Conservation (phyloP, 2,113 vertebrate species). For the Cyanocitta stelleri region DNA sequence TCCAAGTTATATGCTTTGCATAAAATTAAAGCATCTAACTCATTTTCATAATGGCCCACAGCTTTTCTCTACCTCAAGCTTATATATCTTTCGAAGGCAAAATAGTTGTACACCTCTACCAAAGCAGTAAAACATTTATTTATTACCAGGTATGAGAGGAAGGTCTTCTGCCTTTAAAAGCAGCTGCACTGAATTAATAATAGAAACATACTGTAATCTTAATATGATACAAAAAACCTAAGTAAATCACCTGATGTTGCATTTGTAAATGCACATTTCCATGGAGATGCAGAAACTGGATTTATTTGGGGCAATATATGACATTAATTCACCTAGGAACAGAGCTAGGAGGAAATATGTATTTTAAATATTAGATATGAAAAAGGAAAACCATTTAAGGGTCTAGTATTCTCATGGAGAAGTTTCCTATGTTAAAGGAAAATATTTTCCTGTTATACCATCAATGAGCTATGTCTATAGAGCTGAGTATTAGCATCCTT, state of each 20-base stretch:
- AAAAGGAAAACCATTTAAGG: background rate
- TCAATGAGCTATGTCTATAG: background rate
- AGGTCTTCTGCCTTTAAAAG: background rate
- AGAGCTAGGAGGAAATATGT: background rate
- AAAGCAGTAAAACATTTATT: background rate
- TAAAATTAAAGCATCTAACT: conserved; percentile 24
- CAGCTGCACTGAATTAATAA: background rate
- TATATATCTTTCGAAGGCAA: background rate
- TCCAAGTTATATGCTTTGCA: background rate
- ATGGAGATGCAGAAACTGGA: background rate
- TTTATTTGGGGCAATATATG: background rate
- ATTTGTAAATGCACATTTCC: background rate
- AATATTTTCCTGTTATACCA: background rate
- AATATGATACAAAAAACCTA: background rate
- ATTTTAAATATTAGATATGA: background rate
- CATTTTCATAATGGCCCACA: background rate
- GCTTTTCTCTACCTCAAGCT: background rate
- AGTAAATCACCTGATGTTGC: background rate
- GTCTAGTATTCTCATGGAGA: background rate
- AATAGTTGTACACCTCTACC: background rate
- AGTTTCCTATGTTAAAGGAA: background rate
- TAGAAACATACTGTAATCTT: background rate
- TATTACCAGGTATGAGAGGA: background rate
- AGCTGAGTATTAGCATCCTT: background rate
- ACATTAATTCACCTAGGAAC: background rate